phyloP scores from a whole-genome alignment of 2,797 vertebrate species.

The Melanotaenia pygmaea region DNA sequence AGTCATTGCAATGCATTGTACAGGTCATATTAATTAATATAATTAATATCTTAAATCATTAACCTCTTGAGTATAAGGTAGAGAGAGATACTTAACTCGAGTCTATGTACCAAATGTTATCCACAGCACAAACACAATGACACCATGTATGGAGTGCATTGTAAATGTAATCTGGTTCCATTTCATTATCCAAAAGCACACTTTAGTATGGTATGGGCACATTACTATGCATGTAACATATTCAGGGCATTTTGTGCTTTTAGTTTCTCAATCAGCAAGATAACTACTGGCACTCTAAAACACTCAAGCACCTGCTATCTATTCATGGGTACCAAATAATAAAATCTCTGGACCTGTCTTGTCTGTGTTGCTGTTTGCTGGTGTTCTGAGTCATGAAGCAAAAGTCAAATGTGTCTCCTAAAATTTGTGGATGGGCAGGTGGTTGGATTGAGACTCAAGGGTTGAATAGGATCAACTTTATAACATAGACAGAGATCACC shows the following conservation, averaged over 20 bases:
- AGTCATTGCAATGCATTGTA: conserved; percentile 72
- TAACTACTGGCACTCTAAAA: conserved; percentile 76
- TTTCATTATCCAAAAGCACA: conserved; percentile 78
- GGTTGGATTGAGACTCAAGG: background rate
- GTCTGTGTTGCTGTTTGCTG: conserved; percentile 25
- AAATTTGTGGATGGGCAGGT: background rate
- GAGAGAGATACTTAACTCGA: conserved; percentile 69
- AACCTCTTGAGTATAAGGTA: conserved; percentile 73
- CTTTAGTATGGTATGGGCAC: conserved; percentile 78
- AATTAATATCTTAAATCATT: conserved; percentile 66
- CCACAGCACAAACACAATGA: conserved; percentile 71
- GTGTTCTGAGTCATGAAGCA: background rate
- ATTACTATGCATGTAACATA: conserved; percentile 87
- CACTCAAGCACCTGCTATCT: conserved; percentile 78
- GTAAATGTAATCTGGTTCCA: conserved; percentile 65
- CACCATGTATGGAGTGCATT: conserved; percentile 67
- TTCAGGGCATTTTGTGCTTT: conserved; percentile 81
- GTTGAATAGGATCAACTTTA: background rate
- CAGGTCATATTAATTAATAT: conserved; percentile 64
- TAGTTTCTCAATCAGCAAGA: conserved; percentile 77
- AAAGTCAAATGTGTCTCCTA: background rate
- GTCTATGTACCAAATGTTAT: conserved; percentile 71
- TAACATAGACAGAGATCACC: background rate
- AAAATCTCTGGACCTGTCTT: conserved; percentile 75
- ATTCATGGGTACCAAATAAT: conserved; percentile 81